Conservation (phyloP, 1,140 invertebrate genomes). For the Rhizoglyphus robini region DNA sequence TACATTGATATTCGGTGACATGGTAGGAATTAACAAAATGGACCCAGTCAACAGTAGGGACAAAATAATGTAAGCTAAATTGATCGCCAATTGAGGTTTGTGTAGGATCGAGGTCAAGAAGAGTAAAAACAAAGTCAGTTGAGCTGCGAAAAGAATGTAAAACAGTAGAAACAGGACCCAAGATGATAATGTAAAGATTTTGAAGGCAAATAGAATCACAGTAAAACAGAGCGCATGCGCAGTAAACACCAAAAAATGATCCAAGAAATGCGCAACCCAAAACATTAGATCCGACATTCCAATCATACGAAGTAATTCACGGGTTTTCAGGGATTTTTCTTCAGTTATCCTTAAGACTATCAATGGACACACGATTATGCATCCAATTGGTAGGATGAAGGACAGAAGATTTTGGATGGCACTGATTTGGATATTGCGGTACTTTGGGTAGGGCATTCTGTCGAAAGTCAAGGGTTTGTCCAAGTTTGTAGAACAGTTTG, state of each 20-base stretch:
- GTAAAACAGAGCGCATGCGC: background rate
- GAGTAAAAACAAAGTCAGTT: background rate
- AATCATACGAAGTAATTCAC: constrained; percentile 19
- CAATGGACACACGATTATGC: background rate
- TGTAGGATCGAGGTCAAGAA: background rate
- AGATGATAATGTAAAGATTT: background rate
- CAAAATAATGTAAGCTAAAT: background rate
- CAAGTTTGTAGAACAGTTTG: background rate
- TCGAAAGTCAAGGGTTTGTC: background rate
- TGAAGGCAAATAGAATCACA: background rate
- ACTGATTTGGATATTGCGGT: background rate
- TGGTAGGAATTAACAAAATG: background rate
- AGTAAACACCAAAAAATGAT: background rate
- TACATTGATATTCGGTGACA: background rate
- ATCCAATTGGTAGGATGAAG: constrained; percentile 9
- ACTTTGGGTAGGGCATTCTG: constrained; percentile 1
- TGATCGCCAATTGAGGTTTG: background rate
- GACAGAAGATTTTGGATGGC: background rate
- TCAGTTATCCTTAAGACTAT: constrained; percentile 15
- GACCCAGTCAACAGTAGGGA: background rate
- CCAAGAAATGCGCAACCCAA: constrained; percentile 4
- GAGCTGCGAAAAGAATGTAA: background rate
- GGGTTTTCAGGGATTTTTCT: constrained; percentile 1
- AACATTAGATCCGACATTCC: constrained; percentile 17
- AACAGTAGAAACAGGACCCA: background rate